phyloP scores from a whole-genome alignment of 2,113 vertebrate genomes.

The Parotia lawesii region DNA sequence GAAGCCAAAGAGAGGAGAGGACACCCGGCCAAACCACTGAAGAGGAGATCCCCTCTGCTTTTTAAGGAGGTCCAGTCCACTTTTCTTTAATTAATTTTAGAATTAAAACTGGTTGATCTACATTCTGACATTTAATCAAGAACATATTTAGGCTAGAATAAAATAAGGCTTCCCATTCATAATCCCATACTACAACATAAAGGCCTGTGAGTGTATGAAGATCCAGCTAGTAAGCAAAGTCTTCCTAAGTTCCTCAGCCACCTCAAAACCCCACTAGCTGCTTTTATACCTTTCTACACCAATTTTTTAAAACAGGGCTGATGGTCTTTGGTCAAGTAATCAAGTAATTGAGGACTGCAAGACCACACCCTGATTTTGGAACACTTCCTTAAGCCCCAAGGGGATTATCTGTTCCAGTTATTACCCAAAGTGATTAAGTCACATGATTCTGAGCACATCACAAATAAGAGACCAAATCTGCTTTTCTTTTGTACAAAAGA shows the following conservation, averaged over 20 bases:
- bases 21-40: neutral
- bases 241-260: neutral
- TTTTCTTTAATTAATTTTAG: neutral
- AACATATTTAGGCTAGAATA: conserved; percentile 4
- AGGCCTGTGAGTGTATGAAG: neutral
- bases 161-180: neutral
- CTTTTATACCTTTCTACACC: neutral
- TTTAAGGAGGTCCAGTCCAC: neutral
- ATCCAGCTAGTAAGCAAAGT: neutral
- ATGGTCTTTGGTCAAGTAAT: neutral
- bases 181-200: neutral
- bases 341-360: neutral
- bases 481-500: neutral
- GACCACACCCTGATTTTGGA: conserved; percentile 26
- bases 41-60: neutral
- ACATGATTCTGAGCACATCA: neutral
- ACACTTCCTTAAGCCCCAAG: conserved; percentile 17
- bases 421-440: conserved; percentile 43
- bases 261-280: neutral
- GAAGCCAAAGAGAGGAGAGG: neutral
- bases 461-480: conserved; percentile 28
- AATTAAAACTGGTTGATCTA: neutral
- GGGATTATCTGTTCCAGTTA: conserved; percentile 43
- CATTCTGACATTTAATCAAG: neutral
- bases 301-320: neutral